Evolutionary conservation across 1,140 invertebrate genomes (phyloP).

Genomic region (Gyrodactylus salaris): DNA sequence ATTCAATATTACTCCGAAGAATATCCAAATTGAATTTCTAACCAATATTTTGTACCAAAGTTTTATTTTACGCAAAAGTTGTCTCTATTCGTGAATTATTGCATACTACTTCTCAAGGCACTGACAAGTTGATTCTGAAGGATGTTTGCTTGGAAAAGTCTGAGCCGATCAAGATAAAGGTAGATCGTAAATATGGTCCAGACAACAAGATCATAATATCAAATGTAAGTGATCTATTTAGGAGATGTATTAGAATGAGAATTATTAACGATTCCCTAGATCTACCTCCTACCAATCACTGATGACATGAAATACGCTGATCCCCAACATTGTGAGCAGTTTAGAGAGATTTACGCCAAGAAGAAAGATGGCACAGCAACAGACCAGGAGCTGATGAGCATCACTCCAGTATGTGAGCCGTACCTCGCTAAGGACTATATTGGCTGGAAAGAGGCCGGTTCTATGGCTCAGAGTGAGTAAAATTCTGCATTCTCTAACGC

Average conservation of each 20-base stretch:
- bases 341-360: background rate
- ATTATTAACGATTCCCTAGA: background rate
- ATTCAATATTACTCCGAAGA: too few relatives aligned
- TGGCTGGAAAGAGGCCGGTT: slow-evolving; percentile 29
- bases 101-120: too few relatives aligned
- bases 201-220: background rate
- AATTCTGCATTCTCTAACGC: too few relatives aligned
- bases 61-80: too few relatives aligned
- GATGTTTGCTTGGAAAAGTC: background rate
- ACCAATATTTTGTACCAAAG: too few relatives aligned
- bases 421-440: slow-evolving; percentile 29
- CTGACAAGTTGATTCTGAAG: background rate
- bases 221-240: background rate
- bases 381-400: slow-evolving; percentile 14
- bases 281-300: background rate
- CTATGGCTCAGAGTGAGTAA: background rate
- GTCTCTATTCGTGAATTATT: too few relatives aligned
- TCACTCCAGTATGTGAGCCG: slow-evolving; percentile 27
- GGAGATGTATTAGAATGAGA: background rate
- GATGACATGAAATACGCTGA: background rate
- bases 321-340: background rate
- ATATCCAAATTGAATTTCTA: too few relatives aligned
- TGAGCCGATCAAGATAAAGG: background rate
- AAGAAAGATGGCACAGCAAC: background rate
- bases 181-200: background rate